Evolutionary conservation across 2,113 vertebrate genomes (phyloP).

Genomic region (Tamias sibiricus): DNA sequence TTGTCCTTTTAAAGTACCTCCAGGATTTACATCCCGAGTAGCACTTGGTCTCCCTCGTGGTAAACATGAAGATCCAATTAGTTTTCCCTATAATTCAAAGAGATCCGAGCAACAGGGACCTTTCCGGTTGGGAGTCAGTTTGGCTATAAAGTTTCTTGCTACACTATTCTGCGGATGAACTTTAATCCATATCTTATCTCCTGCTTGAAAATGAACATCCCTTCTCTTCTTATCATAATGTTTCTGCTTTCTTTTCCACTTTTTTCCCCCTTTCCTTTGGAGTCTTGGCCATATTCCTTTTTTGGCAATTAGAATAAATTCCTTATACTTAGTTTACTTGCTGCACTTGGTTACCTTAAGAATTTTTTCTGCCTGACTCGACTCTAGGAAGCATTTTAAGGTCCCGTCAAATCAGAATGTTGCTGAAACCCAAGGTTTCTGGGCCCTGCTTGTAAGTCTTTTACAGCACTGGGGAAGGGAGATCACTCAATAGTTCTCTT

Average conservation of each 20-base stretch:
- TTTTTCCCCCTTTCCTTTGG: constrained; percentile 72
- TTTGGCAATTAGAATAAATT: constrained; percentile 84
- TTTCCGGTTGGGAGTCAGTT: constrained; percentile 80
- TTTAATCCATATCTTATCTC: constrained; percentile 89
- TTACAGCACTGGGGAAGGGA: constrained; percentile 1
- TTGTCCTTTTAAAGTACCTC: constrained; percentile 68
- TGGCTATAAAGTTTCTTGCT: constrained; percentile 85
- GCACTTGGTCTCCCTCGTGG: constrained; percentile 57
- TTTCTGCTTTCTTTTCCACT: constrained; percentile 85
- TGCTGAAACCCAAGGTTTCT: constrained; percentile 37
- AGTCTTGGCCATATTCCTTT: constrained; percentile 84
- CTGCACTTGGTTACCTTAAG: constrained; percentile 87
- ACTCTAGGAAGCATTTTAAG: constrained; percentile 78
- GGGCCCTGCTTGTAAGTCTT: constrained; percentile 21
- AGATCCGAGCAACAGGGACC: constrained; percentile 58
- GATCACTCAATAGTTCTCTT: not conserved
- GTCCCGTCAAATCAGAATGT: constrained; percentile 66
- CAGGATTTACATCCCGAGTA: constrained; percentile 76
- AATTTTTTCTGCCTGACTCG: constrained; percentile 76
- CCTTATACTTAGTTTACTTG: constrained; percentile 77
- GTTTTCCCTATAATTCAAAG: constrained; percentile 80
- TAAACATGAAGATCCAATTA: constrained; percentile 79
- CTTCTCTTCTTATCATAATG: constrained; percentile 88
- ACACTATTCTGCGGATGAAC: constrained; percentile 85
- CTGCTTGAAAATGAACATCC: constrained; percentile 89